phyloP scores from a whole-genome alignment of 2,888 invertebrate genomes.

The Harpagoxenus sublaevis region DNA sequence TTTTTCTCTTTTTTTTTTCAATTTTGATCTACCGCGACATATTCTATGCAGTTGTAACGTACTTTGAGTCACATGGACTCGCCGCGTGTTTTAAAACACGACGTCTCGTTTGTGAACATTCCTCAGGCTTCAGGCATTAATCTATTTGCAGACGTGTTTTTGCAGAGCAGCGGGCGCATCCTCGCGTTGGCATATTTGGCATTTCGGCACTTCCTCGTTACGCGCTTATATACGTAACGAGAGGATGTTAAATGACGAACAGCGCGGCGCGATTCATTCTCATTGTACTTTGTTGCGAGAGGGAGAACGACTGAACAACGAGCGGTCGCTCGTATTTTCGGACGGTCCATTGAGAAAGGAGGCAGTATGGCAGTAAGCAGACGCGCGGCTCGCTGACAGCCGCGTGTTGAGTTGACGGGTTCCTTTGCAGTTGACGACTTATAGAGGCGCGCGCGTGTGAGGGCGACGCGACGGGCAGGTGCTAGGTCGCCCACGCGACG shows the following conservation, averaged over 20 bases:
- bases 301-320: neutral
- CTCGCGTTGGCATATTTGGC: slow-evolving; percentile 31
- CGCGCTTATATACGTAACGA: neutral
- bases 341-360: slow-evolving; percentile 56
- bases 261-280: slow-evolving; percentile 11
- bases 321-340: slow-evolving; percentile 54
- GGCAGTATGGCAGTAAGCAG: neutral
- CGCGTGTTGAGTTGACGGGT: slow-evolving; percentile 44
- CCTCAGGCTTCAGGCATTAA: neutral
- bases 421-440: slow-evolving; percentile 25
- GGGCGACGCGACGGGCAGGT: slow-evolving; percentile 58
- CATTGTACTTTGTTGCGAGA: slow-evolving; percentile 14
- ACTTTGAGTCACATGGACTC: neutral
- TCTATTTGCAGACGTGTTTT: slow-evolving; percentile 24
- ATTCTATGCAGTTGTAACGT: neutral
- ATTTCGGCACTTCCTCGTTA: slow-evolving; percentile 41
- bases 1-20: neutral
- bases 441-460: neutral
- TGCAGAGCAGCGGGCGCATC: neutral
- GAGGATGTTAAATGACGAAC: slow-evolving; percentile 21
- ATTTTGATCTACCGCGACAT: neutral
- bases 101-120: slow-evolving; percentile 21
- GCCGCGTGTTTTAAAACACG: slow-evolving; percentile 8
- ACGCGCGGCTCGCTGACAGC: slow-evolving; percentile 29
- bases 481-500: slow-evolving; percentile 68